A percentile compares a stretch with the other conserved stretches of the same genome.
Conservation (phyloP, 2,113 vertebrate genomes). For the Mirza zaza region DNA sequence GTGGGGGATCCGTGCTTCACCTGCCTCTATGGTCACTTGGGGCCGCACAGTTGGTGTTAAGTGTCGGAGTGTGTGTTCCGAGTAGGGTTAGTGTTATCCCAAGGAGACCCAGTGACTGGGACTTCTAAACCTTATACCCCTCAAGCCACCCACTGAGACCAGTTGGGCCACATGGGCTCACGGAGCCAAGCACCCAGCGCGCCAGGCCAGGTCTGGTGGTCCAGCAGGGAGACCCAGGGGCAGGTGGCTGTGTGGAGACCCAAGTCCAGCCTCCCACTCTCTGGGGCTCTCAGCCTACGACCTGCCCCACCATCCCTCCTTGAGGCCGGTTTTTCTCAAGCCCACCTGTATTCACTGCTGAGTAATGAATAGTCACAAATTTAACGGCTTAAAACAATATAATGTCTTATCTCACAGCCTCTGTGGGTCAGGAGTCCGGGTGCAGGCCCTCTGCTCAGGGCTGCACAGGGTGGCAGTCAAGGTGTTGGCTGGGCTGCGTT, state of each 20-base stretch:
- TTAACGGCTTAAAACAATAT: neutral
- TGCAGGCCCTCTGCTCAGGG: neutral
- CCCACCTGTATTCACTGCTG: neutral
- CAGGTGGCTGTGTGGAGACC: neutral
- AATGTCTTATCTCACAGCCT: neutral
- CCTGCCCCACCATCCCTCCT: too few relatives aligned
- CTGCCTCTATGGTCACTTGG: conserved; percentile 35
- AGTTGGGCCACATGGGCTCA: neutral
- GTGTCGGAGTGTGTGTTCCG: neutral
- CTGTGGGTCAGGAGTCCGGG: neutral
- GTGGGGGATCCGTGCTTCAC: neutral
- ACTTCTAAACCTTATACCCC: neutral
- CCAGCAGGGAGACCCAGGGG: neutral
- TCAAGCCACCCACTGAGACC: neutral
- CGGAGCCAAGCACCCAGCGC: neutral
- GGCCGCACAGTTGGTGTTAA: conserved; percentile 7
- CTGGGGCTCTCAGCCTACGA: too few relatives aligned
- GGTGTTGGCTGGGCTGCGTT: fast-evolving
- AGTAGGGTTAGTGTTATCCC: neutral
- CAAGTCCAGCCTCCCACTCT: neutral
- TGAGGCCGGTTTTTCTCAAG: neutral
- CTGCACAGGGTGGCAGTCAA: neutral
- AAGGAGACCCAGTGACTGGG: neutral
- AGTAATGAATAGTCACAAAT: neutral
- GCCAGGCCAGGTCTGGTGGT: neutral